Percentiles rank a stretch among this genome's conserved stretches.
Conservation (phyloP, 1,140 invertebrate genomes). For the Drosophila kikkawai region DNA sequence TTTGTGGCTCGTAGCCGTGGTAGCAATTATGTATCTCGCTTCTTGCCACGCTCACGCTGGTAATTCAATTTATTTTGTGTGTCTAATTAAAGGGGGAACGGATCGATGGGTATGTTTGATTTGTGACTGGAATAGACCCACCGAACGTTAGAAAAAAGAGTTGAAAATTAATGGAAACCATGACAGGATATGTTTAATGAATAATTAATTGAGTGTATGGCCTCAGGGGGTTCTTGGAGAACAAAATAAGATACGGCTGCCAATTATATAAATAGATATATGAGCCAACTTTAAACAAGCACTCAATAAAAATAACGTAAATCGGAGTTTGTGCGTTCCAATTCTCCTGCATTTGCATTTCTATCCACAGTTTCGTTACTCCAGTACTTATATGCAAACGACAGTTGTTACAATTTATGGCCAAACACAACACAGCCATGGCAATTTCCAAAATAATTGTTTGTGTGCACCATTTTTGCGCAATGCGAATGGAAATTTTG, state of each 20-base stretch:
- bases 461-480: slow-evolving; percentile 66
- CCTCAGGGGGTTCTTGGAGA: slow-evolving; percentile 5
- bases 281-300: slow-evolving; percentile 2
- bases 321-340: slow-evolving; percentile 52
- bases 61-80: slow-evolving; percentile 79
- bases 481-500: slow-evolving; percentile 76
- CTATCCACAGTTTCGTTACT: slow-evolving; percentile 19
- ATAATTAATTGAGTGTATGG: slow-evolving; percentile 42
- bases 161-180: slow-evolving; percentile 33
- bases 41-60: slow-evolving; percentile 59
- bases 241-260: slow-evolving; percentile 5
- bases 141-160: slow-evolving; percentile 13
- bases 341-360: slow-evolving; percentile 28
- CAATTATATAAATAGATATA: slow-evolving; percentile 5
- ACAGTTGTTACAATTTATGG: slow-evolving; percentile 81
- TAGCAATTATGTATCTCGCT: slow-evolving; percentile 66
- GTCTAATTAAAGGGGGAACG: slow-evolving; percentile 71
- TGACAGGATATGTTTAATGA: slow-evolving; percentile 57
- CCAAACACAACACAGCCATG: slow-evolving; percentile 21
- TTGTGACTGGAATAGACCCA: slow-evolving; percentile 25
- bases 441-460: slow-evolving; percentile 60
- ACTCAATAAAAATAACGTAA: slow-evolving; percentile 62
- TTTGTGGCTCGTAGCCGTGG: slow-evolving; percentile 46
- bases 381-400: slow-evolving; percentile 71
- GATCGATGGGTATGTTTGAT: slow-evolving; percentile 42